These are phyloP conservation scores for Aeoliscus strigatus DNA, from an alignment of 2,797 vertebrate species.

Conservation along the genomic window DNA sequence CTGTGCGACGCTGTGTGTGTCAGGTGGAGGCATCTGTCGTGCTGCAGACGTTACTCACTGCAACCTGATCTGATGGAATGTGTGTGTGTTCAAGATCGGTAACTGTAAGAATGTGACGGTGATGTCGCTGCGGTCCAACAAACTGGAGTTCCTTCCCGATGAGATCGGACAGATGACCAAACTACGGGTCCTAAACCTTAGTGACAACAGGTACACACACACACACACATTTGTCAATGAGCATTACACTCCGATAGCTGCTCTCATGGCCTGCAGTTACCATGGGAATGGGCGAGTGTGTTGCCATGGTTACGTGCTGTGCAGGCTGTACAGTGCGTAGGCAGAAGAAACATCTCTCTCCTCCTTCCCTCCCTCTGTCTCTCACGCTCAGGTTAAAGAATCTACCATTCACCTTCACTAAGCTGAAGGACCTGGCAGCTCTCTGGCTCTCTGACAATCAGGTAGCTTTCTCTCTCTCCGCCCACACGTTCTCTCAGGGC, in stretches of 20 bases:
- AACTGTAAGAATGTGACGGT: conserved; percentile 97
- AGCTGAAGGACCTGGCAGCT: conserved; percentile 97
- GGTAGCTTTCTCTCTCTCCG: conserved; percentile 66
- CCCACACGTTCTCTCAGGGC: background rate
- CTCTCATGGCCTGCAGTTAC: conserved; percentile 36
- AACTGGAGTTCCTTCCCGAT: conserved; percentile 96
- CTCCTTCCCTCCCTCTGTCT: conserved; percentile 10
- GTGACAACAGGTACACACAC: conserved; percentile 90
- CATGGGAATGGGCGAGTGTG: conserved; percentile 54
- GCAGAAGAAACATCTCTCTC: conserved; percentile 48
- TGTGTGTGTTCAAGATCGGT: conserved; percentile 81
- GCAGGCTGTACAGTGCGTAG: conserved; percentile 62
- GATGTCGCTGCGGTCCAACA: conserved; percentile 98
- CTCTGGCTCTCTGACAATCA: conserved; percentile 99
- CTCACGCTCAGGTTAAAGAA: conserved; percentile 87
- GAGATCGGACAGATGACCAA: conserved; percentile 99
- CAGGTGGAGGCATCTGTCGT: too few relatives aligned
- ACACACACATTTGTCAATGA: conserved; percentile 55
- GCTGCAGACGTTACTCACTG: background rate
- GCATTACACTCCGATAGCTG: conserved; percentile 17
- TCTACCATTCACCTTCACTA: conserved; percentile 96
- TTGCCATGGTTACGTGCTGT: conserved; percentile 59
- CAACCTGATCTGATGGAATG: conserved; percentile 8
- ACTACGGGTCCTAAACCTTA: conserved; percentile 93
- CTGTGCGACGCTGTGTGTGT: too few relatives aligned